Percentiles rank a stretch among this genome's conserved stretches.
These are phyloP conservation scores for Carollia perspicillata DNA, from an alignment of 2,113 vertebrate genomes.

Conservation along the genomic window DNA sequence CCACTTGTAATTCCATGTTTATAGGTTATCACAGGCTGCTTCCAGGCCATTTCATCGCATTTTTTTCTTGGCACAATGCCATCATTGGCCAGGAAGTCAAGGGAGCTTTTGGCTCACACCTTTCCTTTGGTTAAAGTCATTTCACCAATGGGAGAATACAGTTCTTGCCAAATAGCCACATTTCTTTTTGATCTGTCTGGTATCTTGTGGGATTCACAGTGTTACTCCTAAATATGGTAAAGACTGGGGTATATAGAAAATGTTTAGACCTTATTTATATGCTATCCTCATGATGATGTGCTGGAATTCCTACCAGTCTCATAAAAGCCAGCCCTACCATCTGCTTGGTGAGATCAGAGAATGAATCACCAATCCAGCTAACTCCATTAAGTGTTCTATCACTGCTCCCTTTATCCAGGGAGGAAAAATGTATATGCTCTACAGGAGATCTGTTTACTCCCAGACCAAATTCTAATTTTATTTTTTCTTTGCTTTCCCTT, in stretches of 20 bases:
- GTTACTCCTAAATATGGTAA: constrained; percentile 7
- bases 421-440: background rate
- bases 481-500: background rate
- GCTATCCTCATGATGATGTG: background rate
- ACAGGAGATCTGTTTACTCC: background rate
- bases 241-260: background rate
- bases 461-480: background rate
- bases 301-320: constrained; percentile 24
- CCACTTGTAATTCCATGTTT: background rate
- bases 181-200: background rate
- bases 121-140: background rate
- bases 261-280: constrained; percentile 40
- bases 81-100: background rate
- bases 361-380: constrained; percentile 41
- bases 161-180: background rate
- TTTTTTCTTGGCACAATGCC: background rate
- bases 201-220: background rate
- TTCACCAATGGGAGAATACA: background rate
- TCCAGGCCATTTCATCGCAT: background rate
- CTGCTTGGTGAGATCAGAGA: constrained; percentile 29
- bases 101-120: background rate
- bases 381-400: background rate
- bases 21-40: background rate
- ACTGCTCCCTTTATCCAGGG: background rate
- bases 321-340: constrained; percentile 54